phyloP scores from a whole-genome alignment of 1,140 invertebrate species.

The Ladona fulva region DNA sequence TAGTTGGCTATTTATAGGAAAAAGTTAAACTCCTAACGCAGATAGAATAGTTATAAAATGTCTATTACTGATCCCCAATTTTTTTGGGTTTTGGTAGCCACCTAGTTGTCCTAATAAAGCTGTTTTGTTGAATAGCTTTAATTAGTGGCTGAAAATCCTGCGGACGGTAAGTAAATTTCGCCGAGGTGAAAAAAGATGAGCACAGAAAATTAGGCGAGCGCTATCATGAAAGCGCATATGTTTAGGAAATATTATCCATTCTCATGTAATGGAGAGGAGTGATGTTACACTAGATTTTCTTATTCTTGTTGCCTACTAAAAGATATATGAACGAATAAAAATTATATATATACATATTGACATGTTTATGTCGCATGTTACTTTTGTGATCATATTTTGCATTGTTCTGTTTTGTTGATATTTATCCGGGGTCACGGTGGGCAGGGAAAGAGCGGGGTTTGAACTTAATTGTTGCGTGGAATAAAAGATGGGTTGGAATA shows the following conservation, averaged over 20 bases:
- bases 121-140: conserved; percentile 7
- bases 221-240: background rate
- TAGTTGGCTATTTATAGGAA: conserved; percentile 1
- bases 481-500: background rate
- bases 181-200: conserved; percentile 3
- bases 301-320: conserved; percentile 2
- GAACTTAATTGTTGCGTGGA: background rate
- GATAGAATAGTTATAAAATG: background rate
- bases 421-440: background rate
- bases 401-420: conserved; percentile 10
- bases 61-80: background rate
- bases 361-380: conserved; percentile 9
- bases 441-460: conserved; percentile 6
- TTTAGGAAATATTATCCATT: conserved; percentile 3
- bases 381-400: conserved; percentile 7
- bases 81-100: conserved; percentile 9
- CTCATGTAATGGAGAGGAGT: background rate
- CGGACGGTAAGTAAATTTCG: conserved; percentile 2
- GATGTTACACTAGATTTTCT: conserved; percentile 10
- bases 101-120: conserved; percentile 1
- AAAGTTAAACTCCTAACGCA: background rate
- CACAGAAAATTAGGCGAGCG: conserved; percentile 8
- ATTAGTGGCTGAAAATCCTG: background rate
- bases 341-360: conserved; percentile 5
- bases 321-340: conserved; percentile 10